Percentiles rank a stretch among this genome's conserved stretches.
phyloP scores from a whole-genome alignment of 1,140 invertebrate genomes.

The Lepidurus couesii region DNA sequence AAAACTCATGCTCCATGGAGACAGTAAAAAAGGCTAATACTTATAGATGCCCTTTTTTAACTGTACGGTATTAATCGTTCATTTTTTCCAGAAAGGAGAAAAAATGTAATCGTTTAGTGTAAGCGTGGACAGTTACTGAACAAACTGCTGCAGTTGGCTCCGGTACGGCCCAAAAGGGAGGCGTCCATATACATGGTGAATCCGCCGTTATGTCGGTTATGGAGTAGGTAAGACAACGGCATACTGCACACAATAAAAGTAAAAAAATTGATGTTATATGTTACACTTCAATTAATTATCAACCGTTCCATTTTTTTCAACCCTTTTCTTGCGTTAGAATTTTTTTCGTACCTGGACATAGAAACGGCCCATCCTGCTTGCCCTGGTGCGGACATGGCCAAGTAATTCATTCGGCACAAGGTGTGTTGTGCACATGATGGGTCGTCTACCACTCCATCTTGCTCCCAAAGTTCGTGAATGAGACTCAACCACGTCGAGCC shows the following conservation, averaged over 20 bases:
- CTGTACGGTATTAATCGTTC: background rate
- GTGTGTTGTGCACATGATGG: slow-evolving; percentile 31
- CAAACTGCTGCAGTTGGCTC: slow-evolving; percentile 32
- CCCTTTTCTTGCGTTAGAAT: background rate
- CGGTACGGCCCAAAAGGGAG: slow-evolving; percentile 26
- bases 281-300: background rate
- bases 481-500: slow-evolving; percentile 33
- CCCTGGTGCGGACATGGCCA: slow-evolving; percentile 27
- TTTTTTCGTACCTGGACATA: slow-evolving; percentile 30
- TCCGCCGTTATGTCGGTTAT: slow-evolving; percentile 32
- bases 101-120: slow-evolving; percentile 17
- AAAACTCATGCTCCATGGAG: too few relatives aligned
- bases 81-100: background rate
- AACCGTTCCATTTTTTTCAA: too few relatives aligned
- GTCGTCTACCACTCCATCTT: slow-evolving; percentile 29
- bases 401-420: slow-evolving; percentile 34
- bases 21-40: background rate
- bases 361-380: slow-evolving; percentile 31
- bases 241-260: slow-evolving; percentile 17
- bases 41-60: background rate
- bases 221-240: slow-evolving; percentile 34
- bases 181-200: slow-evolving; percentile 34
- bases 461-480: slow-evolving; percentile 33
- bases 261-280: too few relatives aligned
- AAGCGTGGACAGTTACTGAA: slow-evolving; percentile 32